phyloP scores from a whole-genome alignment of 2,888 invertebrate species.

The Acrobasis suavella region DNA sequence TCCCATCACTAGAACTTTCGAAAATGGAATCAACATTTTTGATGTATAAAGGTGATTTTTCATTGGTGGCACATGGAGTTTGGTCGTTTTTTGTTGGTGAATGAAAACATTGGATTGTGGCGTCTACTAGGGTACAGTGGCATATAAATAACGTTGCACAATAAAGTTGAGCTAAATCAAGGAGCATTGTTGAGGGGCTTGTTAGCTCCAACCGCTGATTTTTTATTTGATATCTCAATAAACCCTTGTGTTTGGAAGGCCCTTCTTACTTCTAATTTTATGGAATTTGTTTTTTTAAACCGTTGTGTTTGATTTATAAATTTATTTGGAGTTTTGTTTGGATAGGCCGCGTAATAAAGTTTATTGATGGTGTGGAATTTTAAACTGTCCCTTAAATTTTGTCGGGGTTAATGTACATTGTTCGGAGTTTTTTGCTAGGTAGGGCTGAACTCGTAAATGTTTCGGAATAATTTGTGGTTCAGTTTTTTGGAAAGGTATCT shows the following conservation, averaged over 20 bases:
- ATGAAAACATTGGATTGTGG: conserved; percentile 54
- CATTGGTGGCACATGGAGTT: conserved; percentile 23
- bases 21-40: conserved; percentile 25
- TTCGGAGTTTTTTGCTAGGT: neutral
- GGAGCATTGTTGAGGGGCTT: conserved; percentile 75
- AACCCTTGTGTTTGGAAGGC: conserved; percentile 66
- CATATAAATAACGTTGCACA: conserved; percentile 79
- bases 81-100: conserved; percentile 33
- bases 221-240: conserved; percentile 82
- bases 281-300: conserved; percentile 50
- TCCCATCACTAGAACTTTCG: neutral
- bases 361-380: conserved; percentile 52
- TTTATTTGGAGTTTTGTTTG: conserved; percentile 68
- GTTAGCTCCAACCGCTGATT: conserved; percentile 79
- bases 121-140: conserved; percentile 62
- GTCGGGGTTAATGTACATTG: neutral
- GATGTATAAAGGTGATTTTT: conserved; percentile 30
- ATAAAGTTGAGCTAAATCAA: conserved; percentile 79
- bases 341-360: conserved; percentile 57
- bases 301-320: conserved; percentile 72
- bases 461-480: neutral
- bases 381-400: conserved; percentile 40
- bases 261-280: conserved; percentile 55
- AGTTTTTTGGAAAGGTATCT: neutral
- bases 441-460: neutral